These are phyloP conservation scores for Lasioglossum morio DNA, from an alignment of 2,888 invertebrate genomes.

Conservation along the genomic window DNA sequence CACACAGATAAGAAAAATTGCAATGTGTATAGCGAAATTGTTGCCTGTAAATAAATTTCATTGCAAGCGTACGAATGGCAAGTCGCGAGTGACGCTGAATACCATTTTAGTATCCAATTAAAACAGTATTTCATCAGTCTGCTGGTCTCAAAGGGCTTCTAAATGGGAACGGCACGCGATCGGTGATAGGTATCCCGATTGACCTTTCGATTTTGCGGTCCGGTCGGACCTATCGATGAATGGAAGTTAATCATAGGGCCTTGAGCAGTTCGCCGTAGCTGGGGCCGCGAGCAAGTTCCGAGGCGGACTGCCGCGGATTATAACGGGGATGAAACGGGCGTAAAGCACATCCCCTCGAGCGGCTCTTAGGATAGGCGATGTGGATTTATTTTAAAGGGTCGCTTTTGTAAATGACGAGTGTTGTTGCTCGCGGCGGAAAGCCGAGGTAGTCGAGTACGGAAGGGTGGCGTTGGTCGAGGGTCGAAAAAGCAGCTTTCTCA, in stretches of 20 bases:
- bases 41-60: background rate
- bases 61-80: background rate
- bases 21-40: background rate
- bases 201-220: conserved; percentile 67
- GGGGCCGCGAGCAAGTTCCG: conserved; percentile 23
- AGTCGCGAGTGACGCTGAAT: background rate
- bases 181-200: conserved; percentile 44
- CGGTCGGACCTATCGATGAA: conserved; percentile 73
- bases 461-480: conserved; percentile 57
- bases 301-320: conserved; percentile 57
- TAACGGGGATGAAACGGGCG: conserved; percentile 42
- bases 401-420: conserved; percentile 74
- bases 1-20: background rate
- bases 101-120: background rate
- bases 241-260: conserved; percentile 75
- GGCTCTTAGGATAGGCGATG: conserved; percentile 67
- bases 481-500: conserved; percentile 56
- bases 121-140: background rate
- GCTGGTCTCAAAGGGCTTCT: background rate
- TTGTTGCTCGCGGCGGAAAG: conserved; percentile 72
- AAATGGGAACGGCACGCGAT: conserved; percentile 55
- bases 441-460: conserved; percentile 58
- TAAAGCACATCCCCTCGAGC: conserved; percentile 50
- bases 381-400: conserved; percentile 73
- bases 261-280: conserved; percentile 56